phyloP scores from a whole-genome alignment of 2,888 invertebrate genomes.

The Phengaris alcon region DNA sequence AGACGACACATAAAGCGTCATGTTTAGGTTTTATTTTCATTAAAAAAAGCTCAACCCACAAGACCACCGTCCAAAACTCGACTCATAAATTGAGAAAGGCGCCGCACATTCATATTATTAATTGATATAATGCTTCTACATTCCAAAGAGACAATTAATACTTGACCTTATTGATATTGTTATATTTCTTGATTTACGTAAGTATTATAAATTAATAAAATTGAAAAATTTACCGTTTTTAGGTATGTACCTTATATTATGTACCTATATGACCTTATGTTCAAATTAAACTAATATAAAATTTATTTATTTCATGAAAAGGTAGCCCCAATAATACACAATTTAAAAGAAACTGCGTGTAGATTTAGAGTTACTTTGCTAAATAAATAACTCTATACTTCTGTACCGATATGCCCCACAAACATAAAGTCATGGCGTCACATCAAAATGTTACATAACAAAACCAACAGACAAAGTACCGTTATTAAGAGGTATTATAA shows the following conservation, averaged over 20 bases:
- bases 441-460: not conserved
- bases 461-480: not conserved
- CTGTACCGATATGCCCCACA: not conserved
- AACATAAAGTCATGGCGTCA: not conserved
- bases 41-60: not conserved
- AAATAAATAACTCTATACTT: no score
- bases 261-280: no score
- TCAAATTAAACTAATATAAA: no score
- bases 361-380: no score
- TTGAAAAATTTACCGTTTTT: no score
- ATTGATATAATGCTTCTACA: not conserved
- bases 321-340: no score
- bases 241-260: no score
- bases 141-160: not conserved
- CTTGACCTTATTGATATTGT: not conserved
- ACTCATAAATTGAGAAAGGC: slow-evolving; percentile 1
- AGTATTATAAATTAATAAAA: no score
- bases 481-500: not conserved
- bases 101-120: not conserved
- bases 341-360: no score
- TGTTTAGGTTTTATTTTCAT: not conserved
- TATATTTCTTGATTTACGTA: not conserved
- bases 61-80: not conserved
- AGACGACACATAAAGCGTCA: not conserved
- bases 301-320: no score